Percentiles rank a stretch among this genome's conserved stretches.
Evolutionary conservation across 1,140 invertebrate species (phyloP).

Genomic region (Pogonomyrmex californicus): DNA sequence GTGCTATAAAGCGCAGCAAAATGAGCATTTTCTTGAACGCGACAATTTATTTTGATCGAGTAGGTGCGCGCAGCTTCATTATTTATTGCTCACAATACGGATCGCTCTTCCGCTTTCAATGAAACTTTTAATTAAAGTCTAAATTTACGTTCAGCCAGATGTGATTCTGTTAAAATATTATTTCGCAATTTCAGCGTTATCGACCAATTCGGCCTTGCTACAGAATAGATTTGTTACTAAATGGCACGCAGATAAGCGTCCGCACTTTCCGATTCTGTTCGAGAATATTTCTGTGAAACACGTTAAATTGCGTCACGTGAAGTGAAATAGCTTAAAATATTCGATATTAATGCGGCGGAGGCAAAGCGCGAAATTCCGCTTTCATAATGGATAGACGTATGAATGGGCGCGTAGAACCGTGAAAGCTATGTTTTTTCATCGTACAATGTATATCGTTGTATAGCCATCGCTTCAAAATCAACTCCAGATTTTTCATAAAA

Average conservation of each 20-base stretch:
- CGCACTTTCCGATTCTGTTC: slow-evolving; percentile 51
- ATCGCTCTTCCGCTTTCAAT: slow-evolving; percentile 56
- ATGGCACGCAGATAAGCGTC: slow-evolving; percentile 22
- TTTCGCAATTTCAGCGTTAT: slow-evolving; percentile 77
- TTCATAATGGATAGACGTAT: slow-evolving; percentile 42
- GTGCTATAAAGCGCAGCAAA: slow-evolving; percentile 1
- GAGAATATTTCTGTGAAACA: slow-evolving; percentile 43
- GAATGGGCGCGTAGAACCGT: slow-evolving; percentile 21
- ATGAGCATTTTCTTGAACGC: slow-evolving; percentile 63
- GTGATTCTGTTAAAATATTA: slow-evolving; percentile 78
- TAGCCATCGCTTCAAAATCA: slow-evolving; percentile 13
- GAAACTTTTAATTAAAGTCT: slow-evolving; percentile 79
- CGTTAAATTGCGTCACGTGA: slow-evolving; percentile 34
- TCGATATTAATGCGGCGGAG: slow-evolving; percentile 41
- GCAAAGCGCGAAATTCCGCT: slow-evolving; percentile 34
- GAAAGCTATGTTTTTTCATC: slow-evolving; percentile 28
- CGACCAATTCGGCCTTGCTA: slow-evolving; percentile 46
- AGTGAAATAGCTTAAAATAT: slow-evolving; percentile 55
- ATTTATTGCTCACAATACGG: slow-evolving; percentile 73
- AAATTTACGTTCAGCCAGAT: slow-evolving; percentile 76
- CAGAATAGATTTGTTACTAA: slow-evolving; percentile 68
- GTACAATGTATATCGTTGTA: background rate
- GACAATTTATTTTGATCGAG: slow-evolving; percentile 72
- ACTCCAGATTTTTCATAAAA: slow-evolving; percentile 22
- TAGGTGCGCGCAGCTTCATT: slow-evolving; percentile 66